Percentiles rank a stretch among this genome's conserved stretches.
Evolutionary conservation across 2,113 vertebrate species (phyloP).

Genomic region (Gadus macrocephalus): DNA sequence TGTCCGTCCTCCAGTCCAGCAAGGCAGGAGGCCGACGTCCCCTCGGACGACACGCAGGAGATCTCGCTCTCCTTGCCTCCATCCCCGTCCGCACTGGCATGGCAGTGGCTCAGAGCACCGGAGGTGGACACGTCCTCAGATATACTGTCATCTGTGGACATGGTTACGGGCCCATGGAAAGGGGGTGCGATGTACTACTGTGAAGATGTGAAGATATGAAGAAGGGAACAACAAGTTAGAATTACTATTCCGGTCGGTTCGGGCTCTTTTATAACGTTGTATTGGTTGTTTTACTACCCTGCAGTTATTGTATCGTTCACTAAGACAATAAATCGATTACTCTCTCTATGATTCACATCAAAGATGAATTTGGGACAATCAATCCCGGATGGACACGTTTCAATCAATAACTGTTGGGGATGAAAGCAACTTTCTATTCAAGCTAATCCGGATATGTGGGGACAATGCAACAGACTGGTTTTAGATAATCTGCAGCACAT

Average conservation of each 20-base stretch:
- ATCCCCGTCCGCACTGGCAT: conserved; percentile 57
- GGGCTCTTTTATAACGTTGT: not conserved
- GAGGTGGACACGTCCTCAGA: conserved; percentile 77
- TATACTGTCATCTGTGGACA: conserved; percentile 77
- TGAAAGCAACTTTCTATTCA: too few species aligned
- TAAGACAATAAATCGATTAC: too few species aligned
- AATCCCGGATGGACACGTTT: too few species aligned
- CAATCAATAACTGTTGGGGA: too few species aligned
- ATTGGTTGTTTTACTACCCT: too few species aligned
- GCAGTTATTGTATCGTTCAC: too few species aligned
- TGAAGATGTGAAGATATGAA: conserved; percentile 22
- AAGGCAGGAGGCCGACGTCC: conserved; percentile 63
- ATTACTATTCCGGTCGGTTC: not conserved
- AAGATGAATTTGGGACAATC: too few species aligned
- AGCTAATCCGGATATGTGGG: too few species aligned
- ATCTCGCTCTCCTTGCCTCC: conserved; percentile 64
- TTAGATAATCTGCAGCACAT: too few species aligned
- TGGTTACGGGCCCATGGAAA: conserved; percentile 68
- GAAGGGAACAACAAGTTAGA: not conserved
- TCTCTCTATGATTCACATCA: too few species aligned
- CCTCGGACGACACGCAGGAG: conserved; percentile 72
- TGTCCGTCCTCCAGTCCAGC: conserved; percentile 73
- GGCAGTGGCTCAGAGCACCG: conserved; percentile 63
- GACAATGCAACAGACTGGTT: too few species aligned
- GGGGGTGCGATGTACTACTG: conserved; percentile 53